Percentiles rank a stretch among this genome's conserved stretches.
Conservation (phyloP, 2,888 invertebrate genomes). For the Lucinisca nassula region DNA sequence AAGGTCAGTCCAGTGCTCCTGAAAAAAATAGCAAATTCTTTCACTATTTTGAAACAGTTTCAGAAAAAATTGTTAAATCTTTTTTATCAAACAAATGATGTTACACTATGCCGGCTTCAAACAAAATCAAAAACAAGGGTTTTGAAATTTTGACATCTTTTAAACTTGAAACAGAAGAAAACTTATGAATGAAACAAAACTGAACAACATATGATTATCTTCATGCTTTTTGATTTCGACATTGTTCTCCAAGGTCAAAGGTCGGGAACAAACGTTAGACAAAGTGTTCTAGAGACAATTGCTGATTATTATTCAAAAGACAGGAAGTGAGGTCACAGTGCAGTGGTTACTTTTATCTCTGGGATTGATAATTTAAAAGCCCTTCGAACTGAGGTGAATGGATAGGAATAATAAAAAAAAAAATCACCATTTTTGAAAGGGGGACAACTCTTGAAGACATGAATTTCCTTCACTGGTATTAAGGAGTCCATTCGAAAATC, state of each 20-base stretch:
- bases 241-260: neutral
- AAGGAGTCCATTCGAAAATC: too few relatives aligned
- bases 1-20: too few relatives aligned
- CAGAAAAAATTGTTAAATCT: neutral
- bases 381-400: too few relatives aligned
- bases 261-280: neutral
- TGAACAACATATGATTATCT: neutral
- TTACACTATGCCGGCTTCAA: neutral
- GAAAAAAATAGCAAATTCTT: too few relatives aligned
- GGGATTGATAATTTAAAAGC: neutral
- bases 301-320: neutral
- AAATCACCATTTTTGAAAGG: too few relatives aligned
- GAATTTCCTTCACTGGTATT: too few relatives aligned
- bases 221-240: neutral
- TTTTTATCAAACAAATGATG: neutral
- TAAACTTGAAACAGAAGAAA: neutral
- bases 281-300: neutral
- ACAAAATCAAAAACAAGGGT: neutral
- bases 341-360: conserved; percentile 12
- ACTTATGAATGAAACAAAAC: neutral
- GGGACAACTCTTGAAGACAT: too few relatives aligned
- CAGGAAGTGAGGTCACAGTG: conserved; percentile 12
- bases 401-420: too few relatives aligned
- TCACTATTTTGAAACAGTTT: neutral
- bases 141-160: conserved; percentile 4